phyloP scores from a whole-genome alignment of 2,113 vertebrate species.

The Ursus arctos region DNA sequence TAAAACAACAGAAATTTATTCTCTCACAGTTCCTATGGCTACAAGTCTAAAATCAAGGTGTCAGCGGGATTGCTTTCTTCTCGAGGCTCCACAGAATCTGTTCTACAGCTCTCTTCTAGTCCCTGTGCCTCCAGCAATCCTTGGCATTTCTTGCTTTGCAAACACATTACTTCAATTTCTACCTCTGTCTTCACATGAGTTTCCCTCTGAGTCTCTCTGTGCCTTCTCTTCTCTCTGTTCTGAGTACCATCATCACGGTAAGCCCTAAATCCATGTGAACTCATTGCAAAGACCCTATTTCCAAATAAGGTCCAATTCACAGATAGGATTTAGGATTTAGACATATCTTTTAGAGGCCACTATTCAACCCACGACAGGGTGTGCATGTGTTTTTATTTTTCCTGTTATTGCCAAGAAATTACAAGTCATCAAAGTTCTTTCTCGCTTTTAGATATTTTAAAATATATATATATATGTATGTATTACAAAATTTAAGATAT shows the following conservation, averaged over 20 bases:
- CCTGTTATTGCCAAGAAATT: neutral
- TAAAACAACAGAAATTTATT: neutral
- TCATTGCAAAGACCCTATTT: neutral
- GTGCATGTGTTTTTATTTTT: neutral
- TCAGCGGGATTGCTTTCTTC: neutral
- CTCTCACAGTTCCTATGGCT: neutral
- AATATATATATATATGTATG: neutral
- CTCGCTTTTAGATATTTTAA: constrained; percentile 7
- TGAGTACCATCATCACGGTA: neutral
- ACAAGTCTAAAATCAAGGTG: neutral
- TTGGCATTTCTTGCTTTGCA: neutral
- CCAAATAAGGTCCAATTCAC: neutral
- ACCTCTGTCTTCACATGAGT: neutral
- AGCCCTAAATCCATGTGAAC: neutral
- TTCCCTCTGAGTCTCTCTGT: neutral
- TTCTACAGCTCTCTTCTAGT: neutral
- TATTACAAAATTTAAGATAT: neutral
- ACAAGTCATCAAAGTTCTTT: neutral
- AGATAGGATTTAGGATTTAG: neutral
- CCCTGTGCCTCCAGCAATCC: neutral
- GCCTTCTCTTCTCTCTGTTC: neutral
- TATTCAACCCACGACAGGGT: neutral
- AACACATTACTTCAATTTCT: neutral
- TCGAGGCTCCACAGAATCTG: neutral
- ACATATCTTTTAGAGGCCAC: neutral